Percentiles rank a stretch among this genome's conserved stretches.
Evolutionary conservation across 2,113 vertebrate genomes (phyloP).

Genomic region (Chauna torquata): DNA sequence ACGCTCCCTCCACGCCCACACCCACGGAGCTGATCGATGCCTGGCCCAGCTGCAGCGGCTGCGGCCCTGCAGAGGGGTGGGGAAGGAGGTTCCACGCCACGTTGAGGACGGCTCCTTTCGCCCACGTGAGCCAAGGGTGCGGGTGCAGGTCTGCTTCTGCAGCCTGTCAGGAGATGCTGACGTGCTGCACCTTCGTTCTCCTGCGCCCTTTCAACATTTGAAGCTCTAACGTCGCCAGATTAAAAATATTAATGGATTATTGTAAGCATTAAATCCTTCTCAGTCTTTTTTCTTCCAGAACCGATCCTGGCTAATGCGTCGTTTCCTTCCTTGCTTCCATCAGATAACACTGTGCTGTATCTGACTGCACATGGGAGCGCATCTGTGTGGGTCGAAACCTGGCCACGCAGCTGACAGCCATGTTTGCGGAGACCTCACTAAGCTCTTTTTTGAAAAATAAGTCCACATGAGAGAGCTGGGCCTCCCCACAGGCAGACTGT

Average conservation of each 20-base stretch:
- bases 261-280: not conserved
- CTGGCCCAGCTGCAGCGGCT: not conserved
- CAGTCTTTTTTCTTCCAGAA: not conserved
- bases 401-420: not conserved
- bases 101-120: accelerated
- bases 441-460: not conserved
- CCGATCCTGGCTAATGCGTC: not conserved
- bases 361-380: not conserved
- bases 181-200: not conserved
- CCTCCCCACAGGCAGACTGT: not conserved
- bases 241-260: not conserved
- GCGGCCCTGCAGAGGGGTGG: not conserved
- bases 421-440: not conserved
- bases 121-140: accelerated
- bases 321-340: not conserved
- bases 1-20: not conserved
- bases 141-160: not conserved
- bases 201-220: not conserved
- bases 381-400: not conserved
- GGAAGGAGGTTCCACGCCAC: not conserved
- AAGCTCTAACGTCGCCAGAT: not conserved
- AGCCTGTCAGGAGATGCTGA: accelerated
- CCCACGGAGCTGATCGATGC: not conserved
- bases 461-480: not conserved
- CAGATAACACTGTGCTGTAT: accelerated